Evolutionary conservation across 2,113 vertebrate species (phyloP).

Genomic region (Ailurus styani): DNA sequence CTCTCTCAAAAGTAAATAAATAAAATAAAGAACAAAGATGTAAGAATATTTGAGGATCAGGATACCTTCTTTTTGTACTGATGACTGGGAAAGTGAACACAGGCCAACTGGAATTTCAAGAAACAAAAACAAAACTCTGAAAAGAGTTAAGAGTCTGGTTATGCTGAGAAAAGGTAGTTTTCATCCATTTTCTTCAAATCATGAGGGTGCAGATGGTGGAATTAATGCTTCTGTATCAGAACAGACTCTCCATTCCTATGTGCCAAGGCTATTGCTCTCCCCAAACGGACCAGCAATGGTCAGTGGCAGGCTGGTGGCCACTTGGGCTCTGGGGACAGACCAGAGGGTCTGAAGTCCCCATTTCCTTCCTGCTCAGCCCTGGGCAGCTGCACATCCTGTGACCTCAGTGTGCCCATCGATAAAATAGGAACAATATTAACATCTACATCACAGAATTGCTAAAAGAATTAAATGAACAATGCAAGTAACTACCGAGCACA

Average conservation of each 20-base stretch:
- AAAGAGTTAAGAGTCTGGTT: neutral
- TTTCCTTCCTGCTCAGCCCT: neutral
- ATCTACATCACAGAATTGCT: neutral
- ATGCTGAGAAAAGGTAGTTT: neutral
- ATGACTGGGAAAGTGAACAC: neutral
- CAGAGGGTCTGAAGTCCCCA: neutral
- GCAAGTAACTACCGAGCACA: neutral
- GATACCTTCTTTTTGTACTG: neutral
- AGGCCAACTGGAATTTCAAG: neutral
- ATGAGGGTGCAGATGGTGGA: neutral
- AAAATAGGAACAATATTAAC: neutral
- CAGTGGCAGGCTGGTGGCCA: no score
- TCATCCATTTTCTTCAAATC: neutral
- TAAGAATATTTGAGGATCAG: fast-evolving
- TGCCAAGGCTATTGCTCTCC: neutral
- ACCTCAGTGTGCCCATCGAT: neutral
- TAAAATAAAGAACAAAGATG: neutral
- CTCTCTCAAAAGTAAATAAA: neutral
- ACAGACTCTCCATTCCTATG: neutral
- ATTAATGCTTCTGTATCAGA: neutral
- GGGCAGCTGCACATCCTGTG: neutral
- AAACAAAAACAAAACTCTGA: neutral
- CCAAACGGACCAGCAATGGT: fast-evolving
- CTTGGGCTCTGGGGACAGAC: neutral
- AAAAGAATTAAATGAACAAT: neutral